phyloP scores from a whole-genome alignment of 2,797 vertebrate genomes.

The Carduelis carduelis region DNA sequence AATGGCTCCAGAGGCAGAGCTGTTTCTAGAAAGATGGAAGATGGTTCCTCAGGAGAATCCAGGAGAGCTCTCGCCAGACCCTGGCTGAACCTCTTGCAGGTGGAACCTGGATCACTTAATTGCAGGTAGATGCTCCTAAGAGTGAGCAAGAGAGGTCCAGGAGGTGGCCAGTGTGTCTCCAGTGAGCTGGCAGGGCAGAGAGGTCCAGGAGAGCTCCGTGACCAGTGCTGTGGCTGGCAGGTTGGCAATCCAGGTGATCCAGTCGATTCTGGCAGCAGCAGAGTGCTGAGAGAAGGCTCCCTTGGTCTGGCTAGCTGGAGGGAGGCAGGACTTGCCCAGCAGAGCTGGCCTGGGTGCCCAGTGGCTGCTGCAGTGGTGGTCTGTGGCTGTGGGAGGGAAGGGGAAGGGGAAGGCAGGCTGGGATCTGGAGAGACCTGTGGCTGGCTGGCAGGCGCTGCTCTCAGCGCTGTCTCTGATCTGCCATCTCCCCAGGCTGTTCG shows the following conservation, averaged over 20 bases:
- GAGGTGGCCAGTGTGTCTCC: neutral
- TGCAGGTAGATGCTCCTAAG: neutral
- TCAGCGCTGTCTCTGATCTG: neutral
- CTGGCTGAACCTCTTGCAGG: neutral
- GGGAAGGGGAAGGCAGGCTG: neutral
- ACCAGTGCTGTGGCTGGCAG: accelerated
- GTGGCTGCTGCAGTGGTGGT: neutral
- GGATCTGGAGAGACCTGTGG: neutral
- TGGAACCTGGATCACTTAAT: neutral
- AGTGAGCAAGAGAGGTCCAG: neutral
- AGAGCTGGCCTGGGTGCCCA: neutral
- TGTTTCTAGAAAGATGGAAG: neutral
- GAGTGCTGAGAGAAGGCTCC: neutral
- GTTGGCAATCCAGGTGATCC: neutral
- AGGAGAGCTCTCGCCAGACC: neutral
- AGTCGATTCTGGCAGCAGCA: neutral
- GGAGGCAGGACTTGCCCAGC: neutral
- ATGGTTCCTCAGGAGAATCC: neutral
- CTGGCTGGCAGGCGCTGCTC: neutral
- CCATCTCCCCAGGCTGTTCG: constrained; percentile 1
- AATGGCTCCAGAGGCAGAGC: neutral
- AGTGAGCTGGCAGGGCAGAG: neutral
- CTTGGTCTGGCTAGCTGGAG: neutral
- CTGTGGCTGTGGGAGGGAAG: neutral
- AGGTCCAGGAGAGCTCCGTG: neutral